phyloP scores from a whole-genome alignment of 2,113 vertebrate genomes.

The Oncorhynchus clarkii region DNA sequence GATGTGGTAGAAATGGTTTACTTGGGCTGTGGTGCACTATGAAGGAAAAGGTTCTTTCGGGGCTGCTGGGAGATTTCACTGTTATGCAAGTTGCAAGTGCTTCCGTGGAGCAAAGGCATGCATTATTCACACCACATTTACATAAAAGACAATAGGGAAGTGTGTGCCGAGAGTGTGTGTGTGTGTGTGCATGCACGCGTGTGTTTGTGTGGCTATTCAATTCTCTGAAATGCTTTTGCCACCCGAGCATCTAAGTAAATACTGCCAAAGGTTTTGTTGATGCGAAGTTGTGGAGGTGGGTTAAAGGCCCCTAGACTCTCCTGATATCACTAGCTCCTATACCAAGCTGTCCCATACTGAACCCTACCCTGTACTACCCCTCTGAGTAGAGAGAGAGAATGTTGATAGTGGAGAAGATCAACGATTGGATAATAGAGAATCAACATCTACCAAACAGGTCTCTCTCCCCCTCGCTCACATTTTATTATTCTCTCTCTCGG shows the following conservation, averaged over 20 bases:
- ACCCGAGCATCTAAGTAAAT: not conserved
- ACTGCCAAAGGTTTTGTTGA: not conserved
- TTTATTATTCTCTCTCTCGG: not conserved
- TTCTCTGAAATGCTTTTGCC: not conserved
- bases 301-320: not conserved
- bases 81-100: not conserved
- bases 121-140: conserved; percentile 24
- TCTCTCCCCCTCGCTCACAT: no score
- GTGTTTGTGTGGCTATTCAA: not conserved
- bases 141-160: conserved; percentile 4
- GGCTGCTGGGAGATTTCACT: conserved; percentile 1
- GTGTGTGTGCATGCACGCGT: not conserved
- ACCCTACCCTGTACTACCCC: not conserved
- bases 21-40: not conserved
- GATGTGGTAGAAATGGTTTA: not conserved
- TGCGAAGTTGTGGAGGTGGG: not conserved
- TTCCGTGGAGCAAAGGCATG: not conserved
- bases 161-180: not conserved
- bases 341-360: not conserved
- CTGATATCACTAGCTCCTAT: not conserved
- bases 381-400: not conserved
- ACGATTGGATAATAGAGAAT: no score
- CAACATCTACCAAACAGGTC: no score
- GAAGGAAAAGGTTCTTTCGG: not conserved
- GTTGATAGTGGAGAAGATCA: not conserved